Percentiles rank a stretch among this genome's conserved stretches.
Evolutionary conservation across 2,113 vertebrate genomes (phyloP).

Genomic region (Sylvicapra grimmia): DNA sequence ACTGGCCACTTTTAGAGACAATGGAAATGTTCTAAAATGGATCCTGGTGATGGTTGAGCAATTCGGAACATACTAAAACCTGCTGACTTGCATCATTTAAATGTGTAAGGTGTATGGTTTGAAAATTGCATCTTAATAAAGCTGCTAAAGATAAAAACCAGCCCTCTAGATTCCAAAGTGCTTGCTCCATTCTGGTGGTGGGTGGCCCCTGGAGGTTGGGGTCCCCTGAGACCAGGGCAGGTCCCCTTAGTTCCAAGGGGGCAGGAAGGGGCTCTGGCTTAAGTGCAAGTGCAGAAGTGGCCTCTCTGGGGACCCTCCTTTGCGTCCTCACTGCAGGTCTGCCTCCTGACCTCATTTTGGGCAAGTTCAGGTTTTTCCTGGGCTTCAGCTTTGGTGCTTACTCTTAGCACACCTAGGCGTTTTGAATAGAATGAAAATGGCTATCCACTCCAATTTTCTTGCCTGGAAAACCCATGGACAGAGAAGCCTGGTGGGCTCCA

Average conservation of each 20-base stretch:
- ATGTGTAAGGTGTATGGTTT: not conserved
- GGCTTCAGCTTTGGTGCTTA: not conserved
- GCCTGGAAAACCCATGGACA: not conserved
- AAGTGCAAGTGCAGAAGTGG: accelerated
- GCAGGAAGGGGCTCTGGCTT: not conserved
- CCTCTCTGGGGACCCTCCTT: not conserved
- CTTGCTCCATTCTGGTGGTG: not conserved
- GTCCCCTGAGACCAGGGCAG: not conserved
- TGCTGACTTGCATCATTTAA: not conserved
- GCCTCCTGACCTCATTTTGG: not conserved
- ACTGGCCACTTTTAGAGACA: not conserved
- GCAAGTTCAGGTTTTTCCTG: not conserved
- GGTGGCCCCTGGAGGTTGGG: not conserved
- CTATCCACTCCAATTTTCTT: not conserved
- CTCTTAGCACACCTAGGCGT: accelerated
- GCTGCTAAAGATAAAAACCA: not conserved
- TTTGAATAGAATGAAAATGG: not conserved
- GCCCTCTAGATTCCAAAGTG: not conserved
- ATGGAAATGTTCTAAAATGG: not conserved
- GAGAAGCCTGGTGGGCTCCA: not conserved
- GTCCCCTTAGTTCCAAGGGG: accelerated
- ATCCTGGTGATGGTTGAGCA: not conserved
- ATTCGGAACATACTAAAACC: not conserved
- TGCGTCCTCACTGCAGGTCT: not conserved
- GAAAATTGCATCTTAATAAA: not conserved